Evolutionary conservation across 2,888 invertebrate species (phyloP).

Genomic region (Odontothrips loti): DNA sequence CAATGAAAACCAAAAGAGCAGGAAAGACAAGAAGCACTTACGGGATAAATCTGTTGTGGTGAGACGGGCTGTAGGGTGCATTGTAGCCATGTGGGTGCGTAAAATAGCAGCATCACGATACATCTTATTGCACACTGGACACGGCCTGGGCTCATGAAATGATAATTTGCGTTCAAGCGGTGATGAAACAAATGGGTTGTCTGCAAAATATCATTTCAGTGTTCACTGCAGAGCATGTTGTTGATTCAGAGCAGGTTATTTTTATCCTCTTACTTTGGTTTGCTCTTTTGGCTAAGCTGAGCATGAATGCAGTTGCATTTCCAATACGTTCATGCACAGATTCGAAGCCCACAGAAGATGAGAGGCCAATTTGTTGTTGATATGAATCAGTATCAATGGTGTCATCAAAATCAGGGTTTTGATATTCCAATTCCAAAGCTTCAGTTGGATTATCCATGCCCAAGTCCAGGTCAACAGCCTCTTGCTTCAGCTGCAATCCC

Average conservation of each 20-base stretch:
- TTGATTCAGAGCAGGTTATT: too few relatives aligned
- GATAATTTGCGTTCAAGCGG: slow-evolving; percentile 31
- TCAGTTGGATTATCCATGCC: slow-evolving; percentile 2
- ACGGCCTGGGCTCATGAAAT: slow-evolving; percentile 32
- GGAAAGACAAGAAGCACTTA: background rate
- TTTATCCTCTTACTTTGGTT: background rate
- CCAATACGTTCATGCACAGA: background rate
- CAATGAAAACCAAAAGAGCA: too few relatives aligned
- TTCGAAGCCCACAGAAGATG: background rate
- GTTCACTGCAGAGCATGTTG: background rate
- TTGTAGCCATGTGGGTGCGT: slow-evolving; percentile 31
- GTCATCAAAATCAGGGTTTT: slow-evolving; percentile 1
- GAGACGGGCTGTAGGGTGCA: slow-evolving; percentile 23
- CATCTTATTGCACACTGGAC: slow-evolving; percentile 32
- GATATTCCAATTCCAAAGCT: slow-evolving; percentile 12
- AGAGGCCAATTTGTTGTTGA: background rate
- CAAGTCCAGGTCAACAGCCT: background rate
- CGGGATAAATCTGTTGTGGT: background rate
- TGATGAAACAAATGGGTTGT: slow-evolving; percentile 16
- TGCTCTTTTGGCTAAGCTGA: background rate
- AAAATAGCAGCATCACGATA: slow-evolving; percentile 32
- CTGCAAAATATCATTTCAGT: background rate
- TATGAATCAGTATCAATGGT: background rate
- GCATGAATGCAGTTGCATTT: slow-evolving; percentile 15
- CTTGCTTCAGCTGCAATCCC: background rate